Conservation (phyloP, 2,797 vertebrate species). For the Thamnophis elegans region DNA sequence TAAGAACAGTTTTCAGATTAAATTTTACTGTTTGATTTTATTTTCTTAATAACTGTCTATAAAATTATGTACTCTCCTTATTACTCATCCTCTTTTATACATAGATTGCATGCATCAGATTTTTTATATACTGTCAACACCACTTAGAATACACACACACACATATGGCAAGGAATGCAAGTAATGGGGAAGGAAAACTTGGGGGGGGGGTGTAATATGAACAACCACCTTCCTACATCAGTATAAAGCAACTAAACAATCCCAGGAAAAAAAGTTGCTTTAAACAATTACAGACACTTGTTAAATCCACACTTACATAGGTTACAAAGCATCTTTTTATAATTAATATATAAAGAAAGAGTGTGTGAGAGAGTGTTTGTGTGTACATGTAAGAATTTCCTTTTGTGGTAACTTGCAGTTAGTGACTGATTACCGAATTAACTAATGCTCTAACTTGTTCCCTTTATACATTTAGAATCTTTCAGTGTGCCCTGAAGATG, state of each 20-base stretch:
- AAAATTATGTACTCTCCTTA: neutral
- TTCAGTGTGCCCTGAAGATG: constrained; percentile 97
- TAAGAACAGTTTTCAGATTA: neutral
- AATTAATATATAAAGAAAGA: neutral
- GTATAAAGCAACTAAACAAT: neutral
- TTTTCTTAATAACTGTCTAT: neutral
- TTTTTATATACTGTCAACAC: neutral
- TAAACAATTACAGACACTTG: neutral
- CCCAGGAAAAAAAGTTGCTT: neutral
- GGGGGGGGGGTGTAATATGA: neutral
- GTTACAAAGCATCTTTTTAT: neutral
- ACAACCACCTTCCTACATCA: neutral
- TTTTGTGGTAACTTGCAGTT: neutral
- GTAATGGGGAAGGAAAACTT: too few species aligned
- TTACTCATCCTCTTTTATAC: neutral
- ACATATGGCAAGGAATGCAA: neutral
- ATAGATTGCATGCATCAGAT: neutral
- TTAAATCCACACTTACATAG: neutral
- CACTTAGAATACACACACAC: neutral
- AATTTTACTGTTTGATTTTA: neutral
- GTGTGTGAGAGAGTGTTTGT: neutral
- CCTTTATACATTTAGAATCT: constrained; percentile 81
- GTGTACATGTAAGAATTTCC: neutral
- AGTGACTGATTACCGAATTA: neutral
- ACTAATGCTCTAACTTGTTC: neutral